Conservation (phyloP, 2,797 vertebrate genomes). For the Melanotaenia nigrans region DNA sequence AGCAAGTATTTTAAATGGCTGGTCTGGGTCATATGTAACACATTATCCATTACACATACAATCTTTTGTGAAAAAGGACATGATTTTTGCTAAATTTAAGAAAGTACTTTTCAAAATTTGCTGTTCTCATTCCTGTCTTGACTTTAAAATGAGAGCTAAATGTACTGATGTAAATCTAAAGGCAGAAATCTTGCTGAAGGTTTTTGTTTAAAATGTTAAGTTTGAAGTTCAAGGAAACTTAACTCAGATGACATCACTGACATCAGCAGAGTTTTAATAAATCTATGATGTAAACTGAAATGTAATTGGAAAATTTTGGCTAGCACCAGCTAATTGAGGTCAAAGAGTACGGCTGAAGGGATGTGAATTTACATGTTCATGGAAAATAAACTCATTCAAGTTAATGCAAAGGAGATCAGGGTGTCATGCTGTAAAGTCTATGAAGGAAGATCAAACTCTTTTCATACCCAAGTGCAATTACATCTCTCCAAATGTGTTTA, state of each 20-base stretch:
- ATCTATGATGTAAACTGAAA: not conserved
- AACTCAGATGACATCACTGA: not conserved
- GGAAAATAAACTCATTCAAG: slow-evolving; percentile 22
- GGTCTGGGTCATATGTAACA: not conserved
- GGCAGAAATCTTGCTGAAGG: not conserved
- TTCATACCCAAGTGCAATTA: slow-evolving; percentile 43
- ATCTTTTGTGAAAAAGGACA: not conserved
- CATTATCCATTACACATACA: too few species aligned
- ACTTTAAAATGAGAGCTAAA: not conserved
- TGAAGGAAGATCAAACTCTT: not conserved
- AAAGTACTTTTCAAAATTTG: not conserved
- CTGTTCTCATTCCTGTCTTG: not conserved
- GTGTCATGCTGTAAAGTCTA: not conserved
- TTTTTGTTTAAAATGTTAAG: not conserved
- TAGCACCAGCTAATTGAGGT: not conserved
- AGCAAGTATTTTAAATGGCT: not conserved
- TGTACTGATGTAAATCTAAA: not conserved
- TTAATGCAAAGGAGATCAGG: slow-evolving; percentile 11
- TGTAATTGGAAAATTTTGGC: slow-evolving; percentile 3
- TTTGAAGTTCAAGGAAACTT: not conserved
- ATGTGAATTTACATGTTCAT: slow-evolving; percentile 17
- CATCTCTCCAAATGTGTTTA: slow-evolving; percentile 24
- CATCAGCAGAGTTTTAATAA: not conserved
- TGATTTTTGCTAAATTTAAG: not conserved
- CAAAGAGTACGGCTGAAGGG: not conserved